Evolutionary conservation across 2,797 vertebrate species (phyloP), one percentile per base, ranked within the genome.

Genomic region (Parauchenoglanis punctatus): DNA sequence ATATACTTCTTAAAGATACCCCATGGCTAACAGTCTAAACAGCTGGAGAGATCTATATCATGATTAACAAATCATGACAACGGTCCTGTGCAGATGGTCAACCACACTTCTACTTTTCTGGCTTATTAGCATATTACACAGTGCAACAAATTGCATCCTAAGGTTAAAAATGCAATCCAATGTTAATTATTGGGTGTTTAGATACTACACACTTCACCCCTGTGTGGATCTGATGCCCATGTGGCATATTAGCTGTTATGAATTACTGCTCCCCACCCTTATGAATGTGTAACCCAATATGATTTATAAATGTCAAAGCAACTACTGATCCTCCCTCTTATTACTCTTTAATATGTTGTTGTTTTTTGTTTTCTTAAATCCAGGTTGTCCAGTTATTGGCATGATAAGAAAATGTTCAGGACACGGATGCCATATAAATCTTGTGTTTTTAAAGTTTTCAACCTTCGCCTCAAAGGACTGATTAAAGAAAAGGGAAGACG

Each of bases 51-150:
- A 28, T 59, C 56, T 59, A n/a, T 20, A n/a, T 28, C 18, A 52
- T 31, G 61, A 81, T 83, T 83, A 83, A 31, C 31, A 68, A 49
- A 7, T 46, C 18, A 28, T 11, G 31, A 20, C 28, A 25, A 17
- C 7, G 15, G 25, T 63, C 20, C 25, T 65, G 81, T 56, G 18
- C 56, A 85, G 87, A 73, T 76, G 59, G 54, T 76, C 23, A 65
- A 31, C 40, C 8, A 23, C 68, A 25, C 6, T 77, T 78, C 2
- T 49, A 25, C 12, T 31, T n/a, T 76, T 54, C 20, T 68, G 59
- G 31, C 23, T 86, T 88, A 68, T 75, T 86, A 87, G 28, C n/a
- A 82, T 89, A 52, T 81, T 86, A 78, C 1, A 18, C 7, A 63
- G 46, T n/a, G 23, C 40, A 63, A 46, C 23, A 63, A n/a, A 63